phyloP scores from a whole-genome alignment of 2,888 invertebrate genomes.

The Agrilus cyanescens region DNA sequence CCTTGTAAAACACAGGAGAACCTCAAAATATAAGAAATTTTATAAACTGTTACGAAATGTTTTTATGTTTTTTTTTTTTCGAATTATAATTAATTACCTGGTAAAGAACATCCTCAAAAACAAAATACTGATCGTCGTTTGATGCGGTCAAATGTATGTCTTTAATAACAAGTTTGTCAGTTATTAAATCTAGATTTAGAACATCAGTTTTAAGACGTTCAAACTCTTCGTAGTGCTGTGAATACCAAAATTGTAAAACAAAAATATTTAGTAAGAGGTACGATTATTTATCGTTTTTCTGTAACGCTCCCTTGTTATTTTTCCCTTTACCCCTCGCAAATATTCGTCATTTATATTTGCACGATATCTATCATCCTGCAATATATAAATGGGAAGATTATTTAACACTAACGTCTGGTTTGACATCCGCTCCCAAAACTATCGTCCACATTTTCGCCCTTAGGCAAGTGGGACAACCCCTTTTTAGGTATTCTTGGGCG shows the following conservation, averaged over 20 bases:
- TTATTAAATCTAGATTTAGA: conserved; percentile 79
- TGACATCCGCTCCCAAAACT: conserved; percentile 69
- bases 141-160: conserved; percentile 93
- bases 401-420: conserved; percentile 43
- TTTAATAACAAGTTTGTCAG: conserved; percentile 89
- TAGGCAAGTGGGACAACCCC: conserved; percentile 66
- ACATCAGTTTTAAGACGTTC: conserved; percentile 71
- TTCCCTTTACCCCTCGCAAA: no score
- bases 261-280: neutral
- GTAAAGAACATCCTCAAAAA: conserved; percentile 90
- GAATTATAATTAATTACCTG: conserved; percentile 45
- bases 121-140: conserved; percentile 96
- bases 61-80: neutral
- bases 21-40: conserved; percentile 34
- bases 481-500: conserved; percentile 82
- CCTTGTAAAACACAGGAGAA: conserved; percentile 82
- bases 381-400: no score
- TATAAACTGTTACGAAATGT: neutral
- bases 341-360: no score
- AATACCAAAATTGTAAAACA: conserved; percentile 3
- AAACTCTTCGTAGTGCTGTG: conserved; percentile 63
- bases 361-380: no score
- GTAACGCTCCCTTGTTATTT: no score
- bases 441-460: conserved; percentile 78
- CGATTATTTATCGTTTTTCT: no score